Percentiles rank a stretch among this genome's conserved stretches.
Conservation (phyloP, 2,888 invertebrate species). For the Cheilosia grossa region DNA sequence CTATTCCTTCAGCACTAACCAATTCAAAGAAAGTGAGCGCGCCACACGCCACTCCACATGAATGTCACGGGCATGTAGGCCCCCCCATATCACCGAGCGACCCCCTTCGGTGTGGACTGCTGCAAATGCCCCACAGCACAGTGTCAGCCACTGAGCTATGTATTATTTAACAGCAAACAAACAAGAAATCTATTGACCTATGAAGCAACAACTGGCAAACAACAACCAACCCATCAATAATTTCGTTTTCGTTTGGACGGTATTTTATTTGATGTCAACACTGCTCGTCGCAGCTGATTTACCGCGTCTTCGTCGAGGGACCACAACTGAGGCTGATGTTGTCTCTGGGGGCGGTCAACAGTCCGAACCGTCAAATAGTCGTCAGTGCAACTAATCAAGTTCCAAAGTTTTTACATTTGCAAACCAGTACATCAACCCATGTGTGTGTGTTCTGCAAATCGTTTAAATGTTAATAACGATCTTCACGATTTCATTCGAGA, state of each 20-base stretch:
- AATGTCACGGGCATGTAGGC: conserved; percentile 61
- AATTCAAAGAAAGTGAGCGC: conserved; percentile 51
- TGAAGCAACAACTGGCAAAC: conserved; percentile 50
- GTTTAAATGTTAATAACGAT: conserved; percentile 63
- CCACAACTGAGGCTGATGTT: conserved; percentile 6
- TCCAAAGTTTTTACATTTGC: conserved; percentile 58
- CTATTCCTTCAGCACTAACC: conserved; percentile 19
- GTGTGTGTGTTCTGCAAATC: conserved; percentile 33
- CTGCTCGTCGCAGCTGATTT: conserved; percentile 21
- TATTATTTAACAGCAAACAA: conserved; percentile 61
- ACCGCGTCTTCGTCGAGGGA: conserved; percentile 6
- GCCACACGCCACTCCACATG: conserved; percentile 26
- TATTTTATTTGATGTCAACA: conserved; percentile 28
- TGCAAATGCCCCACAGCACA: conserved; percentile 17
- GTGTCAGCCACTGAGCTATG: conserved; percentile 22
- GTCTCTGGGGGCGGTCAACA: conserved; percentile 39
- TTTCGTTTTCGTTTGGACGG: conserved; percentile 42
- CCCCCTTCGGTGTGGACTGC: not conserved
- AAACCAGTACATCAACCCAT: conserved; percentile 28
- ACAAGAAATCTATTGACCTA: conserved; percentile 71
- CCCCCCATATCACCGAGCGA: not conserved
- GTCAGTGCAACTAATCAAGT: conserved; percentile 43
- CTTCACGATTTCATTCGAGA: conserved; percentile 28
- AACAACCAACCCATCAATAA: conserved; percentile 22
- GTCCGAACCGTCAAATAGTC: conserved; percentile 20